These are phyloP conservation scores for Lasiommata megera DNA, from an alignment of 2,888 invertebrate genomes.

Conservation along the genomic window DNA sequence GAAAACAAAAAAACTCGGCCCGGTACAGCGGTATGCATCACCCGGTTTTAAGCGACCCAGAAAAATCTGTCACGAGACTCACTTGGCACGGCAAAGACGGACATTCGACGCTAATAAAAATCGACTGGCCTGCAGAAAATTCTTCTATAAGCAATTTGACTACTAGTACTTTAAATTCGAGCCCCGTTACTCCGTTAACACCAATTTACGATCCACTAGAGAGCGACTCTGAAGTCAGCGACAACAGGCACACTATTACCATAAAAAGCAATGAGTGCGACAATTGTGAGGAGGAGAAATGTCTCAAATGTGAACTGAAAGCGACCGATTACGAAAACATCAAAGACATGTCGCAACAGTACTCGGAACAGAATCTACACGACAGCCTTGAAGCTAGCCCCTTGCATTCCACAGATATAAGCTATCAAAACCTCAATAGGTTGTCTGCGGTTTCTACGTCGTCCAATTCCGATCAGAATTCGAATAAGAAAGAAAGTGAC, in stretches of 20 bases:
- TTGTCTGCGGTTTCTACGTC: conserved; percentile 70
- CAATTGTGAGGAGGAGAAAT: conserved; percentile 61
- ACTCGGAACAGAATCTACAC: conserved; percentile 37
- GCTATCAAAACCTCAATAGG: conserved; percentile 74
- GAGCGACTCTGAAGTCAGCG: conserved; percentile 68
- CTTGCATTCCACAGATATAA: conserved; percentile 66
- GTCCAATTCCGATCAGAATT: conserved; percentile 57
- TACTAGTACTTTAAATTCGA: conserved; percentile 59
- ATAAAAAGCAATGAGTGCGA: conserved; percentile 55
- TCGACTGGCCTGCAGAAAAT: conserved; percentile 70
- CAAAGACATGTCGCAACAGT: conserved; percentile 40
- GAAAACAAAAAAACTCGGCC: conserved; percentile 56
- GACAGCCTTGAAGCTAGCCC: conserved; percentile 64
- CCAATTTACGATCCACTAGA: conserved; percentile 68
- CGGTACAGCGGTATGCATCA: conserved; percentile 67
- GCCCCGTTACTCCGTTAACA: conserved; percentile 60
- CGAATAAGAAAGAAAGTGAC: conserved; percentile 46
- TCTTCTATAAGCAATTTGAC: conserved; percentile 56
- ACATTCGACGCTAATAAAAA: conserved; percentile 70
- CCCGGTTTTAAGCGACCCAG: conserved; percentile 44
- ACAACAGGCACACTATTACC: conserved; percentile 66
- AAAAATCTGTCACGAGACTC: conserved; percentile 44
- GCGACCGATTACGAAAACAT: conserved; percentile 60
- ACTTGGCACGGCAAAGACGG: conserved; percentile 75
- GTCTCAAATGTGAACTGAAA: conserved; percentile 69